Evolutionary conservation across 2,888 invertebrate genomes (phyloP).

Genomic region (Caenorhabditis sulstoni): DNA sequence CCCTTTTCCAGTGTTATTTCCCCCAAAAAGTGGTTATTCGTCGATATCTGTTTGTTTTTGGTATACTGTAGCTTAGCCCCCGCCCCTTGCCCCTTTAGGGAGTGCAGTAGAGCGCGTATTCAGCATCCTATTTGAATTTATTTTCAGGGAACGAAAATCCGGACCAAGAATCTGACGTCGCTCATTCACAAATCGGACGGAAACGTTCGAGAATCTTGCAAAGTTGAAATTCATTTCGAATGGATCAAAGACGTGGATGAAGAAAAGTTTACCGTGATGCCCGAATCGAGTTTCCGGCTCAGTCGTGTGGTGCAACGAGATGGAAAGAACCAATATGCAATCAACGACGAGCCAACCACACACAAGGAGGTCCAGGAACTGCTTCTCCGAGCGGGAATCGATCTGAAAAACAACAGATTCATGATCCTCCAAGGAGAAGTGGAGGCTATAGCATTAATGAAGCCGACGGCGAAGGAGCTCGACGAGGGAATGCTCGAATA

Average conservation of each 20-base stretch:
- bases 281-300: slow-evolving; percentile 88
- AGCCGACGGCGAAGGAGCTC: slow-evolving; percentile 87
- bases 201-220: slow-evolving; percentile 85
- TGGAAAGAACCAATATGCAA: too few species aligned
- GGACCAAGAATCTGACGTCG: slow-evolving; percentile 90
- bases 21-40: too few species aligned
- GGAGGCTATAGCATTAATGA: slow-evolving; percentile 99
- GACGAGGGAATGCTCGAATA: slow-evolving; percentile 96
- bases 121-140: too few species aligned
- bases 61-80: too few species aligned
- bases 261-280: slow-evolving; percentile 85
- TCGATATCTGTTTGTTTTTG: too few species aligned
- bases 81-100: too few species aligned
- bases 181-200: slow-evolving; percentile 92
- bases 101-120: too few species aligned
- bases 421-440: slow-evolving; percentile 99
- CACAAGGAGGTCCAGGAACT: slow-evolving; percentile 90
- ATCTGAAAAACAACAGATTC: slow-evolving; percentile 96
- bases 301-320: too few species aligned
- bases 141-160: slow-evolving; percentile 85
- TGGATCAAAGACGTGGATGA: slow-evolving; percentile 81
- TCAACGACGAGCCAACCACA: slow-evolving; percentile 82
- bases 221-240: slow-evolving; percentile 92
- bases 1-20: too few species aligned
- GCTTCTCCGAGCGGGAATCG: slow-evolving; percentile 90